Evolutionary conservation across 2,797 vertebrate genomes (phyloP).

Genomic region (Halcyon chelicuti): DNA sequence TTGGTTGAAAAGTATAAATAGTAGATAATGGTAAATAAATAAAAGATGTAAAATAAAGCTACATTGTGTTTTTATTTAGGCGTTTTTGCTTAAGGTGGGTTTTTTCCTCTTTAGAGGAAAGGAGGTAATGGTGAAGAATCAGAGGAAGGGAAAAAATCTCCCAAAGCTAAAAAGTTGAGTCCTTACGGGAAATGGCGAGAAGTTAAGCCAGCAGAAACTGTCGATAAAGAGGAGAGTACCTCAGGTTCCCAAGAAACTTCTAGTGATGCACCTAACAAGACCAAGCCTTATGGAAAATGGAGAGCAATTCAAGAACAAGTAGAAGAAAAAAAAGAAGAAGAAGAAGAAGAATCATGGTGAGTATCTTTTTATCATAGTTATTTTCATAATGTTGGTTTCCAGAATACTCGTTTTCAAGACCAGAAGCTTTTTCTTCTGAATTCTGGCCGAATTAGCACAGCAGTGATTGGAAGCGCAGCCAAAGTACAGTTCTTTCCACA

Average conservation of each 20-base stretch:
- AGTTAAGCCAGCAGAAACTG: slow-evolving; percentile 77
- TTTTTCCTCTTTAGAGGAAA: slow-evolving; percentile 77
- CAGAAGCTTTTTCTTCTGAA: neutral
- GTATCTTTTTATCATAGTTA: neutral
- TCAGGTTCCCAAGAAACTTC: slow-evolving; percentile 55
- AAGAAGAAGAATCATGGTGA: slow-evolving; percentile 74
- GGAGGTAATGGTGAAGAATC: slow-evolving; percentile 54
- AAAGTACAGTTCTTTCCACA: neutral
- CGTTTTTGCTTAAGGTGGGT: slow-evolving; percentile 66
- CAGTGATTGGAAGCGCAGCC: neutral
- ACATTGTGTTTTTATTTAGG: slow-evolving; percentile 65
- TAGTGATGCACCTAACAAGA: slow-evolving; percentile 55
- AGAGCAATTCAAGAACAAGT: slow-evolving; percentile 80
- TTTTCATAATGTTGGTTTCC: neutral
- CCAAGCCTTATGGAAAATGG: slow-evolving; percentile 90
- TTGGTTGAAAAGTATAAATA: slow-evolving; percentile 8
- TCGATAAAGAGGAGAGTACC: slow-evolving; percentile 55
- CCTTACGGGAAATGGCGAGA: slow-evolving; percentile 91
- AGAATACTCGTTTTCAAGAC: neutral
- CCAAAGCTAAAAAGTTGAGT: slow-evolving; percentile 76
- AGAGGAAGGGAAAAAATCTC: slow-evolving; percentile 60
- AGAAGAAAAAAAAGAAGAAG: slow-evolving; percentile 73
- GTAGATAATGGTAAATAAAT: neutral
- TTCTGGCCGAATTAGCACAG: neutral
- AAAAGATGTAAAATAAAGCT: slow-evolving; percentile 54